phyloP scores from a whole-genome alignment of 2,888 invertebrate genomes.

The Pecten maximus region DNA sequence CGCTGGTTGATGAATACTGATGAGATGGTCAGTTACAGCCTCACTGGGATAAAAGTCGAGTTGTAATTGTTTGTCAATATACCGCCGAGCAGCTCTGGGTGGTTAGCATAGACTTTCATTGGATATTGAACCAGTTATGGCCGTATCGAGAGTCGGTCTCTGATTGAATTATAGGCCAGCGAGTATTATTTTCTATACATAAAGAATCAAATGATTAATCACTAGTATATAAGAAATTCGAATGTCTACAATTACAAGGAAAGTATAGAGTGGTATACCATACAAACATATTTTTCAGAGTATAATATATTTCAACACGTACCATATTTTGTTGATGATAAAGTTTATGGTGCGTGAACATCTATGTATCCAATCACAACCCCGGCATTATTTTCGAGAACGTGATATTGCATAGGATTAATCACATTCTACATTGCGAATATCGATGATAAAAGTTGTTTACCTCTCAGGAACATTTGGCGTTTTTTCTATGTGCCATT shows the following conservation, averaged over 20 bases:
- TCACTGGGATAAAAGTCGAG: background rate
- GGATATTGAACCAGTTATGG: background rate
- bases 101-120: background rate
- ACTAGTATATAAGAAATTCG: background rate
- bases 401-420: too few species aligned
- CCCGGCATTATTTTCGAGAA: too few species aligned
- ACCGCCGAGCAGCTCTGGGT: background rate
- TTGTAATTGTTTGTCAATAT: constrained; percentile 9
- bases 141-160: background rate
- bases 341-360: too few species aligned
- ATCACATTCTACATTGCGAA: too few species aligned
- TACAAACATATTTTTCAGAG: too few species aligned
- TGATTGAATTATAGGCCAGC: background rate
- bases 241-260: background rate
- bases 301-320: too few species aligned
- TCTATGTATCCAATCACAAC: too few species aligned
- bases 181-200: background rate
- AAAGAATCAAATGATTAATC: background rate
- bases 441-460: too few species aligned
- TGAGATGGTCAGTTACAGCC: background rate
- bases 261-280: background rate
- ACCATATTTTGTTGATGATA: too few species aligned
- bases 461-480: too few species aligned
- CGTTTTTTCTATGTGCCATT: too few species aligned
- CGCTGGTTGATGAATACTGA: constrained; percentile 15